phyloP scores from a whole-genome alignment of 2,888 invertebrate genomes.

The Catocala fraxini region DNA sequence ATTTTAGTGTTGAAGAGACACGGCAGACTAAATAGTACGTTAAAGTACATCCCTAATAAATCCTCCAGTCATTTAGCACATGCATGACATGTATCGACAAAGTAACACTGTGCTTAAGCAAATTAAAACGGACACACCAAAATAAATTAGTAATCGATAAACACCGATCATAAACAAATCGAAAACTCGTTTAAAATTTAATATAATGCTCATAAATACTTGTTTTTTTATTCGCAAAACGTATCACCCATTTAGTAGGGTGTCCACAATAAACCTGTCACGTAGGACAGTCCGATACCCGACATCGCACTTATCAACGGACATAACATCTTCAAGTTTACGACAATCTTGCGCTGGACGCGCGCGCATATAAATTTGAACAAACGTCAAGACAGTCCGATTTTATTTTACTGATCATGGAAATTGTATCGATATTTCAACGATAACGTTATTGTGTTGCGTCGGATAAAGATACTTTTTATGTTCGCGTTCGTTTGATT shows the following conservation, averaged over 20 bases:
- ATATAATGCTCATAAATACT: constrained; percentile 46
- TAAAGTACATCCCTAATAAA: constrained; percentile 9
- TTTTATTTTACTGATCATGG: constrained; percentile 85
- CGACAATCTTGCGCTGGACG: constrained; percentile 78
- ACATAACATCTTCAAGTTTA: constrained; percentile 86
- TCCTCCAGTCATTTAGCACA: constrained; percentile 18
- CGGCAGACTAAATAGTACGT: not conserved
- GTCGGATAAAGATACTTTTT: constrained; percentile 76
- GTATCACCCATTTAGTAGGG: constrained; percentile 74
- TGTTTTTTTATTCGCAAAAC: constrained; percentile 65
- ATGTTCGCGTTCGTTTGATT: constrained; percentile 73
- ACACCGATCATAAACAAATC: constrained; percentile 44
- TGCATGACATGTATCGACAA: constrained; percentile 22
- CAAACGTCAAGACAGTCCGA: constrained; percentile 78
- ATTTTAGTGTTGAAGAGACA: too few species aligned
- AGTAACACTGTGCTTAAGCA: constrained; percentile 22
- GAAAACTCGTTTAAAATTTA: constrained; percentile 47
- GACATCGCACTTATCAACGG: constrained; percentile 82
- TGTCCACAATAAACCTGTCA: constrained; percentile 85
- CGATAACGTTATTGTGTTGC: constrained; percentile 80
- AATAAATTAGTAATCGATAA: constrained; percentile 42
- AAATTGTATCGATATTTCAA: constrained; percentile 86
- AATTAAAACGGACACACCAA: constrained; percentile 32
- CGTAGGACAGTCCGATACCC: constrained; percentile 76
- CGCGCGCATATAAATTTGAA: constrained; percentile 79